phyloP scores from a whole-genome alignment of 2,797 vertebrate genomes.

The Diplodus sargus region DNA sequence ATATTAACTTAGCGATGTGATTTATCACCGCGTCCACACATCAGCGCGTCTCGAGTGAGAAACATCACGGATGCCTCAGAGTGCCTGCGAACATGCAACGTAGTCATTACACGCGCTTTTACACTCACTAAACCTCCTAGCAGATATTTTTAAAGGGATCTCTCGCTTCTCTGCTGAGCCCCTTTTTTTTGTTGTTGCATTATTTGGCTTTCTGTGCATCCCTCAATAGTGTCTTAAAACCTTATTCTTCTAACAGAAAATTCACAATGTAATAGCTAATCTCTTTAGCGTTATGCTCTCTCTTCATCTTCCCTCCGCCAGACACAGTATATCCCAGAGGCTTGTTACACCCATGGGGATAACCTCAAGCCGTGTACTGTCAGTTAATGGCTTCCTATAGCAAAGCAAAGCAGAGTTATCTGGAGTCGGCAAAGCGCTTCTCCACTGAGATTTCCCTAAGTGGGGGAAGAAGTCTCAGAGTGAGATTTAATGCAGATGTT shows the following conservation, averaged over 20 bases:
- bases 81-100: constrained; percentile 56
- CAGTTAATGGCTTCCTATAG: constrained; percentile 70
- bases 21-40: constrained; percentile 57
- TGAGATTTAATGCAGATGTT: constrained; percentile 60
- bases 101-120: constrained; percentile 56
- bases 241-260: constrained; percentile 63
- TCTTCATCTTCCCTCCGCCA: constrained; percentile 63
- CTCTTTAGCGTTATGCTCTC: constrained; percentile 65
- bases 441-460: constrained; percentile 56
- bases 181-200: constrained; percentile 19
- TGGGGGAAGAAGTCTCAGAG: constrained; percentile 44
- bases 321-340: constrained; percentile 66
- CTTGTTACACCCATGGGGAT: constrained; percentile 68
- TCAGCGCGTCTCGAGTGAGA: constrained; percentile 54
- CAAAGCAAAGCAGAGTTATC: constrained; percentile 62
- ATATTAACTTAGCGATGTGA: constrained; percentile 66
- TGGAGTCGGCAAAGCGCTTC: constrained; percentile 49
- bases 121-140: constrained; percentile 41
- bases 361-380: constrained; percentile 64
- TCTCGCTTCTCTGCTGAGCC: constrained; percentile 36
- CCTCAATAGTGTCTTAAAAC: constrained; percentile 55
- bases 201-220: constrained; percentile 53
- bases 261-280: constrained; percentile 67
- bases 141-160: constrained; percentile 47
- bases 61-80: constrained; percentile 57